Evolutionary conservation across 2,113 vertebrate genomes (phyloP).

Genomic region (Gopherus flavomarginatus): DNA sequence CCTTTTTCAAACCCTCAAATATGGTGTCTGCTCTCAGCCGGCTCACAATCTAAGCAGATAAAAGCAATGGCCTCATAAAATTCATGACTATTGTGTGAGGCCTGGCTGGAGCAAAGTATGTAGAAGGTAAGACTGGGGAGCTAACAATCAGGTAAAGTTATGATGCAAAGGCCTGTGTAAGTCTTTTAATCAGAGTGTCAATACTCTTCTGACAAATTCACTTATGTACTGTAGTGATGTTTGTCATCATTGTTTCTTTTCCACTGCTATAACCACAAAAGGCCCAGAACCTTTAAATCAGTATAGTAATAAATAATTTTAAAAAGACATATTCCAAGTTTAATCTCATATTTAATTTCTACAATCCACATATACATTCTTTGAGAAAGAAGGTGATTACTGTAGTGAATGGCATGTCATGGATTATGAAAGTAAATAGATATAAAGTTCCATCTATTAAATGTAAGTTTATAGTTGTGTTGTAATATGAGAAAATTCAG

Average conservation of each 20-base stretch:
- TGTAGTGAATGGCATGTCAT: neutral
- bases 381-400: neutral
- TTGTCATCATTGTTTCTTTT: neutral
- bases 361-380: neutral
- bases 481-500: neutral
- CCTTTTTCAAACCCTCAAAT: neutral
- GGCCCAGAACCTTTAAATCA: neutral
- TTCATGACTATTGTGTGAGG: neutral
- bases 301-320: neutral
- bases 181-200: rapidly evolving
- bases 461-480: neutral
- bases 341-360: neutral
- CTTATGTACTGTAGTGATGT: neutral
- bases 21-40: neutral
- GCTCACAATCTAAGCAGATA: neutral
- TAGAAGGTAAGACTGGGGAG: neutral
- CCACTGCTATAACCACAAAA: neutral
- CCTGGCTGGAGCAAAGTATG: neutral
- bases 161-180: neutral
- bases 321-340: neutral
- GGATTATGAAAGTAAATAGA: neutral
- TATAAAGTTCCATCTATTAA: neutral
- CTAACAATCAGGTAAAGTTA: neutral
- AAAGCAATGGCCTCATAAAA: neutral
- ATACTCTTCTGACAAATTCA: neutral